A percentile compares a stretch with the other conserved stretches of the same genome.
Conservation (phyloP, 2,797 vertebrate species). For the Hylomyscus alleni region DNA sequence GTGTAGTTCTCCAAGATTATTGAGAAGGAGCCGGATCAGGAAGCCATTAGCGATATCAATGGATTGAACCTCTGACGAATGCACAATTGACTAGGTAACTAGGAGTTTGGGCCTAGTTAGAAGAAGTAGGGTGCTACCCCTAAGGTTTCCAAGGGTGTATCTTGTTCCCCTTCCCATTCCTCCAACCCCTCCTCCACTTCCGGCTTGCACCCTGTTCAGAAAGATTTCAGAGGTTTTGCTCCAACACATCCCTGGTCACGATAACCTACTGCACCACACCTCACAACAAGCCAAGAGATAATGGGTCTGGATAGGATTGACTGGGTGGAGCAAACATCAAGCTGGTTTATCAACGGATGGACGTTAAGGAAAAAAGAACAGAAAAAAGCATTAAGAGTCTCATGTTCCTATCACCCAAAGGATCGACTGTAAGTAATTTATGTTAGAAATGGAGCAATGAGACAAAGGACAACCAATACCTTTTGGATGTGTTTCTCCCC, state of each 20-base stretch:
- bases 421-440: background rate
- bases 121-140: background rate
- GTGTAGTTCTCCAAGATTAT: background rate
- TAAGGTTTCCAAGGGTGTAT: background rate
- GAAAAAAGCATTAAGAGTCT: conserved; percentile 42
- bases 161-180: background rate
- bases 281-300: background rate
- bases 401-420: conserved; percentile 27
- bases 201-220: background rate
- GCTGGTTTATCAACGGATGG: background rate
- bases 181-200: too few relatives aligned
- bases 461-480: conserved; percentile 79
- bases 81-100: background rate
- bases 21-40: background rate
- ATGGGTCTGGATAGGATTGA: background rate
- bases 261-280: background rate
- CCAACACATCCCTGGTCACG: background rate
- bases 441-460: conserved; percentile 13
- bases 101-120: background rate
- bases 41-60: background rate
- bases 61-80: background rate
- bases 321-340: conserved; percentile 28
- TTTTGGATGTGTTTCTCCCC: conserved; percentile 66
- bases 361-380: conserved; percentile 47
- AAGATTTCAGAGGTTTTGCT: background rate